These are phyloP conservation scores for Hydropsyche betteni DNA, from an alignment of 2,888 invertebrate species.

Conservation along the genomic window DNA sequence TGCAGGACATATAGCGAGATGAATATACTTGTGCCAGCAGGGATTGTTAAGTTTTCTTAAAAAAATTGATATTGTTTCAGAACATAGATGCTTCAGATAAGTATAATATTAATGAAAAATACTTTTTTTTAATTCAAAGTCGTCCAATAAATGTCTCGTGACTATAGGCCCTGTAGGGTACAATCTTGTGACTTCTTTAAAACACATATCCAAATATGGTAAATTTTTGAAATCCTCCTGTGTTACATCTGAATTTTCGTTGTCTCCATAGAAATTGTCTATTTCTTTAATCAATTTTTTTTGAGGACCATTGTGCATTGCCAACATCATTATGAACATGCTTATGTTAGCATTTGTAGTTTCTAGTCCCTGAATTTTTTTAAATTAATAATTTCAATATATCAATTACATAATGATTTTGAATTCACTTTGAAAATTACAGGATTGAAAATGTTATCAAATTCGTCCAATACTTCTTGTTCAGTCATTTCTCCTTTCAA, in stretches of 20 bases:
- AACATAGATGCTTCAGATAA: background rate
- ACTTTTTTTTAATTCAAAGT: constrained; percentile 41
- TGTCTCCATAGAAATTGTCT: constrained; percentile 25
- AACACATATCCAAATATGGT: constrained; percentile 40
- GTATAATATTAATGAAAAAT: background rate
- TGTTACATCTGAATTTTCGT: constrained; percentile 26
- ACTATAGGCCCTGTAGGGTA: constrained; percentile 33
- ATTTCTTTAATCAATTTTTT: constrained; percentile 38
- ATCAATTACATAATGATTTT: background rate
- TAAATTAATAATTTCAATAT: background rate
- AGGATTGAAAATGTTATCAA: constrained; percentile 35
- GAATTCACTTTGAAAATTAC: constrained; percentile 8
- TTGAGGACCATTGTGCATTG: constrained; percentile 32
- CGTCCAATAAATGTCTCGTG: constrained; percentile 31
- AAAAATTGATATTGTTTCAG: background rate
- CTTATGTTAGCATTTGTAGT: constrained; percentile 30
- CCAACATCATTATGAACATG: constrained; percentile 39
- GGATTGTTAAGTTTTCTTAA: constrained; percentile 37
- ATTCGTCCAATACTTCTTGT: constrained; percentile 38
- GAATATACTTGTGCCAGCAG: constrained; percentile 31
- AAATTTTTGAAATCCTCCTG: constrained; percentile 14
- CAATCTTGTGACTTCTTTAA: constrained; percentile 34
- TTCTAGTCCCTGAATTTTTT: constrained; percentile 35
- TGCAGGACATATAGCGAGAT: constrained; percentile 57
- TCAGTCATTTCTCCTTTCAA: constrained; percentile 16